Percentiles rank a stretch among this genome's conserved stretches.
phyloP scores from a whole-genome alignment of 2,113 vertebrate species.

The Cichladusa arquata region DNA sequence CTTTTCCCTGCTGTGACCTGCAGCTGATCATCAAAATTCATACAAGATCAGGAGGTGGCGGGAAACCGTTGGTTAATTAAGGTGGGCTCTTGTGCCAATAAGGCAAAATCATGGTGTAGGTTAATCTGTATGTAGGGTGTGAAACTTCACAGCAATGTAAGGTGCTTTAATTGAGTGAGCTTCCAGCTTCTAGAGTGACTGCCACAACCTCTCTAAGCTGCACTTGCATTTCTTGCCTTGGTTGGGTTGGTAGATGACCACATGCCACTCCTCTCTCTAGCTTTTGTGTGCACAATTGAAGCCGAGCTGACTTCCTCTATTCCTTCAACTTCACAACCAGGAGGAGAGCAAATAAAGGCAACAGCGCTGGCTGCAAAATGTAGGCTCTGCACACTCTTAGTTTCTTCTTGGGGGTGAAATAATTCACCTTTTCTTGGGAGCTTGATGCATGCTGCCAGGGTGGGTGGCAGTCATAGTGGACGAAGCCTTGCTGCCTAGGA shows the following conservation, averaged over 20 bases:
- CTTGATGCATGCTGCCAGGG: not conserved
- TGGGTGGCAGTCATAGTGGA: not conserved
- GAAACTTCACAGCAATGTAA: slow-evolving; percentile 26
- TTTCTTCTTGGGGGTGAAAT: not conserved
- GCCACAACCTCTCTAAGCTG: slow-evolving; percentile 2
- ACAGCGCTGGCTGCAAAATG: not conserved
- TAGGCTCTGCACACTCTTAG: not conserved
- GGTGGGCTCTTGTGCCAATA: not conserved
- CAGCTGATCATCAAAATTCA: not conserved
- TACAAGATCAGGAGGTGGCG: not conserved
- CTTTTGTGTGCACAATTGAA: not conserved
- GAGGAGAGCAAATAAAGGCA: slow-evolving; percentile 1
- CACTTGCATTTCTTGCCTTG: not conserved
- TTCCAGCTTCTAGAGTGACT: slow-evolving; percentile 54
- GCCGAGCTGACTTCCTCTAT: not conserved
- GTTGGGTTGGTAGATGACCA: not conserved
- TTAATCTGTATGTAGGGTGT: not conserved
- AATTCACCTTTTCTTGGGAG: not conserved
- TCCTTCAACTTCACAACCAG: slow-evolving; percentile 9
- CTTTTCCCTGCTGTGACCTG: not conserved
- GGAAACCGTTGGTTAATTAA: not conserved
- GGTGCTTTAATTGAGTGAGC: slow-evolving; percentile 39
- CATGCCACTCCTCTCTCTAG: not conserved
- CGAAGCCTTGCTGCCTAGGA: slow-evolving; percentile 3
- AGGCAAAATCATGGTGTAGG: not conserved